These are phyloP conservation scores for Baccha elongata DNA, from an alignment of 2,888 invertebrate genomes.

Conservation along the genomic window DNA sequence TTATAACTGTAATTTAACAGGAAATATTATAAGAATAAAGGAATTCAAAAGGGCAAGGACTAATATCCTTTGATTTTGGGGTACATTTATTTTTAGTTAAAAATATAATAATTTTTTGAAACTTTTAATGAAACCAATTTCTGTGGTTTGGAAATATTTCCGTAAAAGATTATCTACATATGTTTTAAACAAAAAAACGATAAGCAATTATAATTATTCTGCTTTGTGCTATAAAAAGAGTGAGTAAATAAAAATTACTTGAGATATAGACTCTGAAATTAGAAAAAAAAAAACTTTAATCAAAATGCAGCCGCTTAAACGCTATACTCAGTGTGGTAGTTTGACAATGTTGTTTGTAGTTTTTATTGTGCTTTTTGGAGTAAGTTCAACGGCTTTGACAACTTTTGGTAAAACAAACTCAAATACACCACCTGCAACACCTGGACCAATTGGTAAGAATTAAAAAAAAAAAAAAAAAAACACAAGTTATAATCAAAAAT, in stretches of 20 bases:
- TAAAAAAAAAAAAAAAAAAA: too few relatives aligned
- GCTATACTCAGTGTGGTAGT: slow-evolving; percentile 82
- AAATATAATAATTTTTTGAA: neutral
- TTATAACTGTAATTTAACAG: slow-evolving; percentile 45
- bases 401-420: slow-evolving; percentile 88
- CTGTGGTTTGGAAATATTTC: slow-evolving; percentile 68
- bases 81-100: neutral
- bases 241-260: neutral
- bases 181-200: slow-evolving; percentile 35
- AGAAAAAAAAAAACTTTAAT: neutral
- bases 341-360: slow-evolving; percentile 82
- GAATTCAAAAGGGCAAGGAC: slow-evolving; percentile 53
- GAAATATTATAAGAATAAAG: slow-evolving; percentile 34
- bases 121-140: slow-evolving; percentile 62
- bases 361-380: slow-evolving; percentile 82
- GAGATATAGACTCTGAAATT: slow-evolving; percentile 5
- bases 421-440: slow-evolving; percentile 84
- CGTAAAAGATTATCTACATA: slow-evolving; percentile 49
- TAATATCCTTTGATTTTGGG: neutral
- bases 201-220: slow-evolving; percentile 24
- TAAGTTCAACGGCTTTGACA: slow-evolving; percentile 86
- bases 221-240: slow-evolving; percentile 45
- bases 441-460: slow-evolving; percentile 85
- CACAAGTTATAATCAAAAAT: too few relatives aligned
- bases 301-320: slow-evolving; percentile 82